Conservation (phyloP, 2,888 invertebrate genomes). For the Hemicrepidius hirtus region DNA sequence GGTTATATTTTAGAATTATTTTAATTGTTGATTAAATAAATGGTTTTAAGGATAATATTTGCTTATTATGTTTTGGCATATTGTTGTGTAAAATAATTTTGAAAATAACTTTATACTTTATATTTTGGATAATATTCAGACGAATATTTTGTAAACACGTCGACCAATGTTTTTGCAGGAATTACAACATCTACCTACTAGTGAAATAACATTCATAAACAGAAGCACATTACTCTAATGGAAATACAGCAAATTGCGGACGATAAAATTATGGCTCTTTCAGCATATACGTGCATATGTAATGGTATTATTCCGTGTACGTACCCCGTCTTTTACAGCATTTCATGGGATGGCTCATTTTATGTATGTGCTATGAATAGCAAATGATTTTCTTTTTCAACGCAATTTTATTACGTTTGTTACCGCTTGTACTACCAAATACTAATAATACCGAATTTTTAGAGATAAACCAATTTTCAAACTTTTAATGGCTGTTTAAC, state of each 20-base stretch:
- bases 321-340: conserved; percentile 58
- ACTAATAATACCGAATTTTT: no score
- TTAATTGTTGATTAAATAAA: no score
- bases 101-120: no score
- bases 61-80: no score
- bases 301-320: conserved; percentile 57
- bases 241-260: conserved; percentile 50
- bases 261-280: conserved; percentile 54
- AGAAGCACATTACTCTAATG: conserved; percentile 31
- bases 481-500: no score
- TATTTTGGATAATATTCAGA: no score
- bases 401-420: conserved; percentile 28
- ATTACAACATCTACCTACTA: not conserved
- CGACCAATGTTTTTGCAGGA: no score
- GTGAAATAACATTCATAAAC: conserved; percentile 31
- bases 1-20: no score
- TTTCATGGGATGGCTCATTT: conserved; percentile 60
- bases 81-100: no score
- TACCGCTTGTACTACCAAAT: not conserved
- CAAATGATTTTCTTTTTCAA: conserved; percentile 58
- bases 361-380: conserved; percentile 60
- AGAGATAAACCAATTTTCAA: no score
- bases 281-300: conserved; percentile 57
- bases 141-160: no score
- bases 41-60: no score